phyloP scores from a whole-genome alignment of 2,888 invertebrate genomes.

The Drosophila setosimentum region DNA sequence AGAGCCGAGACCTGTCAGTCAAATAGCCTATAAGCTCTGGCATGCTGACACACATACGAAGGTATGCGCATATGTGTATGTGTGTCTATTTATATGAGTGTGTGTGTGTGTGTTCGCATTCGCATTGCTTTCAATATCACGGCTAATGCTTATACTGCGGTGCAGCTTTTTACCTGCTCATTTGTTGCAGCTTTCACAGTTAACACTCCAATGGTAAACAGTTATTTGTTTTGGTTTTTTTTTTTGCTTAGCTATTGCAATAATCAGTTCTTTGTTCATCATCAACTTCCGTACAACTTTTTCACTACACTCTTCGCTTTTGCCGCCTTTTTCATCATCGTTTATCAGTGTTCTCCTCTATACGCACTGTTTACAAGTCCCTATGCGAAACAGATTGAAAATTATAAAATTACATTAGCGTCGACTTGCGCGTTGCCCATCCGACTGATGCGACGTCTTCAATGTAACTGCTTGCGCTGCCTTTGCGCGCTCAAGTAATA shows the following conservation, averaged over 20 bases:
- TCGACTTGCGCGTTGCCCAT: constrained; percentile 40
- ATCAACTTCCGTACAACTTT: constrained; percentile 58
- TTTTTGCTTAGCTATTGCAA: constrained; percentile 10
- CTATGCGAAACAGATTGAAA: constrained; percentile 11
- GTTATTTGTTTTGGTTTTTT: constrained; percentile 5
- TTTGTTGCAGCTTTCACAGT: constrained; percentile 56
- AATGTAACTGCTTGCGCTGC: constrained; percentile 69
- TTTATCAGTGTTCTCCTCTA: constrained; percentile 23
- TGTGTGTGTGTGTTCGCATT: neutral
- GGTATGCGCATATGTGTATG: neutral
- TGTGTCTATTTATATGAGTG: neutral
- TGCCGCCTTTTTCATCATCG: constrained; percentile 58
- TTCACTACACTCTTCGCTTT: constrained; percentile 42
- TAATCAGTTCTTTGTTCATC: constrained; percentile 22
- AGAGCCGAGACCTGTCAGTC: constrained; percentile 21
- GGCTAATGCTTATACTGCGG: constrained; percentile 23
- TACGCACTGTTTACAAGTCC: constrained; percentile 38
- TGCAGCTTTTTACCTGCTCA: constrained; percentile 32
- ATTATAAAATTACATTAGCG: constrained; percentile 24
- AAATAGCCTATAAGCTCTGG: constrained; percentile 47
- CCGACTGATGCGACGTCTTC: constrained; percentile 63
- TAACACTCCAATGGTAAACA: constrained; percentile 1
- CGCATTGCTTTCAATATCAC: constrained; percentile 23
- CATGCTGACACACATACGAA: constrained; percentile 65
- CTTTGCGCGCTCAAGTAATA: constrained; percentile 74